These are phyloP conservation scores for Hymenopus coronatus DNA, from an alignment of 2,888 invertebrate species.

Conservation along the genomic window DNA sequence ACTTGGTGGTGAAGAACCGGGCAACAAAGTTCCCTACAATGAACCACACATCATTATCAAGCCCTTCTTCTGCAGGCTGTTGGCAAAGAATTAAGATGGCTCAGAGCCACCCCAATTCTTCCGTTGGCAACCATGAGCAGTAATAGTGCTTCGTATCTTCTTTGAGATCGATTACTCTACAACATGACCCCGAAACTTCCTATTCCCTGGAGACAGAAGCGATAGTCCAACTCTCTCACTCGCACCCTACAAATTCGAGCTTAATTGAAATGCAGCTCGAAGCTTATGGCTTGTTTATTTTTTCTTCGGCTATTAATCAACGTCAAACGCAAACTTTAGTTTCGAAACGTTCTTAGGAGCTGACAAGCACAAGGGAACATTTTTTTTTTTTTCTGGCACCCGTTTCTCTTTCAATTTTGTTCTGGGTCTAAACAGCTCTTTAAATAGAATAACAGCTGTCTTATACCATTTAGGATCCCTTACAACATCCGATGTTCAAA, in stretches of 20 bases:
- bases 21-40: not conserved
- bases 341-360: not conserved
- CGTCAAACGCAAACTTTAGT: not conserved
- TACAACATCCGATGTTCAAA: no score
- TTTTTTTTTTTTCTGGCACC: not conserved
- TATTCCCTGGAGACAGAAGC: not conserved
- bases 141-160: not conserved
- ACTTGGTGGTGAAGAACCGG: not conserved
- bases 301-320: not conserved
- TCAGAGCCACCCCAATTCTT: not conserved
- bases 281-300: not conserved
- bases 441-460: not conserved
- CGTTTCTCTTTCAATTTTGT: not conserved
- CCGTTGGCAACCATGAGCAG: not conserved
- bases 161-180: not conserved
- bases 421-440: not conserved
- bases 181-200: not conserved
- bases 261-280: not conserved
- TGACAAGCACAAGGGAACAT: not conserved
- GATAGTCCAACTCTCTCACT: not conserved
- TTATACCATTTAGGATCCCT: no score
- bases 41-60: not conserved
- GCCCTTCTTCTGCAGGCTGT: not conserved
- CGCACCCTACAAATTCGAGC: not conserved
- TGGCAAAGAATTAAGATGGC: not conserved